Conservation (phyloP, 23 tunicate species). For the Trididemnum clinides region DNA sequence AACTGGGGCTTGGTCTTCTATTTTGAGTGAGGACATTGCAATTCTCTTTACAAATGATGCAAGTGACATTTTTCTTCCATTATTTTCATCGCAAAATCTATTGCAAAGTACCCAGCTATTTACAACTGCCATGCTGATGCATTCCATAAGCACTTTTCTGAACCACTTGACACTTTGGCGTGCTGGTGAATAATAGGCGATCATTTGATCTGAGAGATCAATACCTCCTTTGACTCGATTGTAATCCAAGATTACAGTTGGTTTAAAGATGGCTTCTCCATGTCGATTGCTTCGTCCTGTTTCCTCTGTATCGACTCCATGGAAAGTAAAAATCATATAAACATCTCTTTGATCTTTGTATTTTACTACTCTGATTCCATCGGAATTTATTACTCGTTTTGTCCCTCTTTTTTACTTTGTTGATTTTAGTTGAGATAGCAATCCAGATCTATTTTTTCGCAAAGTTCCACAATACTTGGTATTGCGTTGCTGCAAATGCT, state of each 20-base stretch:
- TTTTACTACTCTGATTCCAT: constrained; percentile 26
- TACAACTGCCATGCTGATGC: constrained; percentile 17
- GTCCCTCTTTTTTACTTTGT: not conserved
- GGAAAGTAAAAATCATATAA: constrained; percentile 15
- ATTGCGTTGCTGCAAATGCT: constrained; percentile 17
- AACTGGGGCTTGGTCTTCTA: constrained; percentile 23
- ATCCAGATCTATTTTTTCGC: constrained; percentile 29
- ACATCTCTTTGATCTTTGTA: constrained; percentile 20
- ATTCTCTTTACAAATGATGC: not conserved
- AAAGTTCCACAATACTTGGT: constrained; percentile 16
- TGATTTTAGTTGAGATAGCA: constrained; percentile 9
- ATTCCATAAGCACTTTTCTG: constrained; percentile 13
- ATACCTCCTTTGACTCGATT: constrained; percentile 9
- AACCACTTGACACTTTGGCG: constrained; percentile 12
- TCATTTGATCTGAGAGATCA: constrained; percentile 22
- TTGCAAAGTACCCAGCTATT: constrained; percentile 21
- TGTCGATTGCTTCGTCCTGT: not conserved
- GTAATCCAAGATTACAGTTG: constrained; percentile 30
- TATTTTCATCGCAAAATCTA: not conserved
- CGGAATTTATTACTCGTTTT: constrained; percentile 26
- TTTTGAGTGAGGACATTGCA: constrained; percentile 3
- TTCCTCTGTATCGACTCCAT: not conserved
- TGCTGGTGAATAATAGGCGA: constrained; percentile 15
- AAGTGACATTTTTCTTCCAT: constrained; percentile 7
- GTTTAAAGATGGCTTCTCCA: not conserved